A percentile compares a stretch with the other conserved stretches of the same genome.
Evolutionary conservation across 30 jellyfish, hydroid and myxozoan species (phyloP).

Genomic region (Clytia hemisphaerica): DNA sequence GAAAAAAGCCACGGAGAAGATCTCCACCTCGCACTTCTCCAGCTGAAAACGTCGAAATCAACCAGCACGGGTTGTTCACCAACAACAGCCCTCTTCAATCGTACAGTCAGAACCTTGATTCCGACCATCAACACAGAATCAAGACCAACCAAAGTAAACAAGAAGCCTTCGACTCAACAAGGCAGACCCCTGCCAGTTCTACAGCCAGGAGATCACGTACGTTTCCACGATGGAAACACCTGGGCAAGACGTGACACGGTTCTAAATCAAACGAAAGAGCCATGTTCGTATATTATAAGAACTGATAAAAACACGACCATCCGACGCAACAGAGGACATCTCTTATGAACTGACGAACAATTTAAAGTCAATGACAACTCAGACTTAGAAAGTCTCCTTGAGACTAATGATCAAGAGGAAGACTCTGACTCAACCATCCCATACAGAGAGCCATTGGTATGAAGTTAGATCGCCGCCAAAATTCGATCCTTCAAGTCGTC

Average conservation of each 20-base stretch:
- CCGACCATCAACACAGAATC: neutral
- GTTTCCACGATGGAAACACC: constrained; percentile 15
- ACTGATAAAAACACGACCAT: too few relatives aligned
- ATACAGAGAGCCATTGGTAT: too few relatives aligned
- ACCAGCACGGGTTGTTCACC: neutral
- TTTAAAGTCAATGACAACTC: too few relatives aligned
- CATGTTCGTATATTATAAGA: too few relatives aligned
- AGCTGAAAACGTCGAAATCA: neutral
- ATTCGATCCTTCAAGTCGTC: too few relatives aligned
- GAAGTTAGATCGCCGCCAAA: too few relatives aligned
- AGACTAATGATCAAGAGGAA: too few relatives aligned
- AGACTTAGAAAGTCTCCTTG: too few relatives aligned
- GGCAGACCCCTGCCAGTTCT: constrained; percentile 1
- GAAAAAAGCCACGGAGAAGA: constrained; percentile 19
- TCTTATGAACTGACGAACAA: too few relatives aligned
- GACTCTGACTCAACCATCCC: too few relatives aligned
- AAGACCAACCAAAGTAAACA: neutral
- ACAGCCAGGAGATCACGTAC: constrained; percentile 15
- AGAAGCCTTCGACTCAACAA: neutral
- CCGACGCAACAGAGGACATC: too few relatives aligned
- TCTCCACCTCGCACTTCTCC: neutral
- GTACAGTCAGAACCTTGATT: neutral
- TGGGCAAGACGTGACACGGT: constrained; percentile 24
- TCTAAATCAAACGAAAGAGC: neutral
- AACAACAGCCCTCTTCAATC: neutral